Percentiles rank a stretch among this genome's conserved stretches.
These are phyloP conservation scores for Paradisaea rubra DNA, from an alignment of 2,113 vertebrate species.

Conservation along the genomic window DNA sequence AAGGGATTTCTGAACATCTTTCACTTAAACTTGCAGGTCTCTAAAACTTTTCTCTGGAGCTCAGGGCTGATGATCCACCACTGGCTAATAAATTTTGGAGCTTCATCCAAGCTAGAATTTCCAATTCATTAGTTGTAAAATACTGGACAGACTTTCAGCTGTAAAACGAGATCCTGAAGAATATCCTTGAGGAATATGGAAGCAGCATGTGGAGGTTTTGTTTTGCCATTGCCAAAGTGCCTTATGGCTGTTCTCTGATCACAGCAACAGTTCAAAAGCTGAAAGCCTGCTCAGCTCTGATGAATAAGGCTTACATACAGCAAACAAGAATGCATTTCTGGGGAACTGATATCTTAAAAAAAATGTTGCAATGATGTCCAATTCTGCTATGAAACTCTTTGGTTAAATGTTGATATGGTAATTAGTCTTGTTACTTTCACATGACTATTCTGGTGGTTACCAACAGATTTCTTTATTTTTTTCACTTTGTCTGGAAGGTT, in stretches of 20 bases:
- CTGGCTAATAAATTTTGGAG: slow-evolving; percentile 15
- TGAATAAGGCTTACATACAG: not conserved
- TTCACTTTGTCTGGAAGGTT: not conserved
- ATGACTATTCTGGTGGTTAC: not conserved
- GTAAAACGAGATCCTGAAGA: slow-evolving; percentile 10
- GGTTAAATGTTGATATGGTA: not conserved
- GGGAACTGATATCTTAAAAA: not conserved
- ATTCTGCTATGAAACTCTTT: not conserved
- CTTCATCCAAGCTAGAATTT: not conserved
- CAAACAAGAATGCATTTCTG: not conserved
- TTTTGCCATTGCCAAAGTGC: not conserved
- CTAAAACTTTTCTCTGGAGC: not conserved
- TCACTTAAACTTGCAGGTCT: not conserved
- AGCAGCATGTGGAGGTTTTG: not conserved
- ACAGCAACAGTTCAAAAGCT: not conserved
- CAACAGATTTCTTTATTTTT: not conserved
- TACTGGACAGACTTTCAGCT: not conserved
- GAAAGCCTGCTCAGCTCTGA: not conserved
- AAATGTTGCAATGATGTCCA: not conserved
- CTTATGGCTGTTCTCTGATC: not conserved
- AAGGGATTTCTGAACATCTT: not conserved
- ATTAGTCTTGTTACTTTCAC: not conserved
- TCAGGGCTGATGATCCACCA: not conserved
- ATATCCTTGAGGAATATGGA: not conserved
- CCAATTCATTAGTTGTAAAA: slow-evolving; percentile 27